Conservation (phyloP, 2,888 invertebrate species). For the Ochropacha duplaris region DNA sequence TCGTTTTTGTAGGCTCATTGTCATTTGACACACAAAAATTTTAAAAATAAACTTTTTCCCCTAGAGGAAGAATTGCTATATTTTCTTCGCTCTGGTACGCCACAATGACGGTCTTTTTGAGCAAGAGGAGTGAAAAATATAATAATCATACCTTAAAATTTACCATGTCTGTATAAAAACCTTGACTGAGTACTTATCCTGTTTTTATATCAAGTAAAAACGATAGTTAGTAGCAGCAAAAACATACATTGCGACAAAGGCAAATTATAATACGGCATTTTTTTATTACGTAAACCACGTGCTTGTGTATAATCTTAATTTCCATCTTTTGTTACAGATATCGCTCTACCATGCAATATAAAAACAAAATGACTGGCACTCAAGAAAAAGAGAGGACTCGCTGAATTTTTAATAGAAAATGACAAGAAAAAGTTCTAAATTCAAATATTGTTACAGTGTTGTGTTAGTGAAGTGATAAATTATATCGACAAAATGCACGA, state of each 20-base stretch:
- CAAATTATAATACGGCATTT: conserved; percentile 4
- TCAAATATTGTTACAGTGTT: conserved; percentile 20
- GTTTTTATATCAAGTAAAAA: background rate
- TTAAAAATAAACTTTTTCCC: no score
- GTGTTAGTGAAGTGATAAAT: conserved; percentile 46
- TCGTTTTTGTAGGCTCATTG: no score
- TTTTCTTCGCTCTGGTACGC: no score
- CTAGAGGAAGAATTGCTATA: no score
- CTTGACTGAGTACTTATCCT: no score
- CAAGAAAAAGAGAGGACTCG: conserved; percentile 11
- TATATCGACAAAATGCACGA: conserved; percentile 35
- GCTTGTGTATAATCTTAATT: conserved; percentile 28
- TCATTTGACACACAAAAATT: no score
- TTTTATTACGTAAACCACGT: conserved; percentile 36
- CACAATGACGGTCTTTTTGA: no score
- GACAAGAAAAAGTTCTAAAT: conserved; percentile 46
- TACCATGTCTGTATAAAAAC: background rate
- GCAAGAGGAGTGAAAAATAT: no score
- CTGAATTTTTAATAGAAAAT: conserved; percentile 38
- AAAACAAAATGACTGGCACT: background rate
- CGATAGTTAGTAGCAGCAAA: background rate
- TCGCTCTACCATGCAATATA: conserved; percentile 16
- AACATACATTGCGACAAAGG: background rate
- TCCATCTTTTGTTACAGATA: conserved; percentile 51
- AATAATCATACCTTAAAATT: no score